Evolutionary conservation across 30 jellyfish, hydroid and myxozoan genomes (phyloP).

Genomic region (Clytia hemisphaerica): DNA sequence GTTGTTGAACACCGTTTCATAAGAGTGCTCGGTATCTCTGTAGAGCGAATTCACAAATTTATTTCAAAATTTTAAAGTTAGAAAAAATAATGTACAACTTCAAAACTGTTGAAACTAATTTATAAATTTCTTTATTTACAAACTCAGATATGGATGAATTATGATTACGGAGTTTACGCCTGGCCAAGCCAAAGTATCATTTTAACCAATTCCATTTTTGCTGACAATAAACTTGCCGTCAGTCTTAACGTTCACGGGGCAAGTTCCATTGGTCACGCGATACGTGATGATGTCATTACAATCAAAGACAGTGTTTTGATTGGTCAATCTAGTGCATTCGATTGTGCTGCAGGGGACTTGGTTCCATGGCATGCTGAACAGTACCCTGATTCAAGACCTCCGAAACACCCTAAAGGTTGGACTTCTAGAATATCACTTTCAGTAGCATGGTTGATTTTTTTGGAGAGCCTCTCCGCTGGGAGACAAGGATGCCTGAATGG

Average conservation of each 20-base stretch:
- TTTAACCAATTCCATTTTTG: conserved; percentile 60
- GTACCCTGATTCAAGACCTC: conserved; percentile 19
- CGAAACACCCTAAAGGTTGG: conserved; percentile 25
- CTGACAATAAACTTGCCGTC: conserved; percentile 55
- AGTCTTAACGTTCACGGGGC: conserved; percentile 60
- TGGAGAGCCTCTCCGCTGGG: no score
- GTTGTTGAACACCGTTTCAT: no score
- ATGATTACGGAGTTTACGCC: conserved; percentile 79
- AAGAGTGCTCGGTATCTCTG: no score
- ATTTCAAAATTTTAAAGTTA: no score
- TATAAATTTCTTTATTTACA: no score
- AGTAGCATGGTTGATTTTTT: no score
- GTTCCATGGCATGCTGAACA: conserved; percentile 12
- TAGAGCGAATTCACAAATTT: no score
- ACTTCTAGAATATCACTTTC: no score
- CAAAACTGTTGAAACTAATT: no score
- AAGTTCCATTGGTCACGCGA: conserved; percentile 43
- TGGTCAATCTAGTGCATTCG: conserved; percentile 71
- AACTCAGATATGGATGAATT: conserved; percentile 86
- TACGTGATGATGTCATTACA: conserved; percentile 22
- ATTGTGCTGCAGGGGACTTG: conserved; percentile 24
- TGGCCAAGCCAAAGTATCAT: conserved; percentile 48
- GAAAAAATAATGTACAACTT: no score
- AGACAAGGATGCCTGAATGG: no score
- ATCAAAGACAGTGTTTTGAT: conserved; percentile 56